Percentiles rank a stretch among this genome's conserved stretches.
These are phyloP conservation scores for Drosophila borealis DNA, from an alignment of 2,888 invertebrate species.

Conservation along the genomic window DNA sequence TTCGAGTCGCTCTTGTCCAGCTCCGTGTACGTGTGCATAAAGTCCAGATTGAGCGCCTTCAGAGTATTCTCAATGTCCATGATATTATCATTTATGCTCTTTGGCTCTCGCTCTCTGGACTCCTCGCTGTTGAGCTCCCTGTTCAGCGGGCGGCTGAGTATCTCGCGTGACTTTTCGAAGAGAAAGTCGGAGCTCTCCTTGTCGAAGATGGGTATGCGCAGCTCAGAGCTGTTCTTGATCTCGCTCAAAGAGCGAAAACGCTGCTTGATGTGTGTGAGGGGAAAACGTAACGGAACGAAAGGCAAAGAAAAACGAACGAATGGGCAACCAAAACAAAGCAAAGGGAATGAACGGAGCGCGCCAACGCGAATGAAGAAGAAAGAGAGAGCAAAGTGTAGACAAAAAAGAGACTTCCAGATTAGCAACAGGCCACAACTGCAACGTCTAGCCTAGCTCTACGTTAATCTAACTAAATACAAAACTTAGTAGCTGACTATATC, in stretches of 20 bases:
- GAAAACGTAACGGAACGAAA: constrained; percentile 46
- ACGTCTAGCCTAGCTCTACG: constrained; percentile 15
- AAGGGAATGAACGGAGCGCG: constrained; percentile 46
- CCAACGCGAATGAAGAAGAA: constrained; percentile 40
- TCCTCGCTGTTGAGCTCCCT: constrained; percentile 62
- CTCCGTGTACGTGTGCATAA: constrained; percentile 85
- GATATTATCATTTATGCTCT: constrained; percentile 84
- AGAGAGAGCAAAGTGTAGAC: constrained; percentile 57
- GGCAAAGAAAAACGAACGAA: constrained; percentile 50
- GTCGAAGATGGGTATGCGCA: constrained; percentile 89
- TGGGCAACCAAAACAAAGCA: constrained; percentile 48
- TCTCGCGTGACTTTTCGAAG: constrained; percentile 90
- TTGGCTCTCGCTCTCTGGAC: constrained; percentile 64
- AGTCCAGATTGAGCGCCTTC: constrained; percentile 85
- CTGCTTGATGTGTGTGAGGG: constrained; percentile 74
- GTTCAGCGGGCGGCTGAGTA: constrained; percentile 87
- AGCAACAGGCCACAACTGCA: constrained; percentile 38
- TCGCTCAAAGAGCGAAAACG: constrained; percentile 86
- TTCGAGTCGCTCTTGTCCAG: constrained; percentile 85
- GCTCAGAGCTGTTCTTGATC: constrained; percentile 85
- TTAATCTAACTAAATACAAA: not conserved
- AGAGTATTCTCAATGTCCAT: constrained; percentile 85
- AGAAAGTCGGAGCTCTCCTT: constrained; percentile 91
- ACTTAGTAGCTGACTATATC: not conserved
- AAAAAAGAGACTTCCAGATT: constrained; percentile 55